Base-by-base conservation (phyloP, 1,140 invertebrate genomes). In the Drosophila watanabei region DNA sequence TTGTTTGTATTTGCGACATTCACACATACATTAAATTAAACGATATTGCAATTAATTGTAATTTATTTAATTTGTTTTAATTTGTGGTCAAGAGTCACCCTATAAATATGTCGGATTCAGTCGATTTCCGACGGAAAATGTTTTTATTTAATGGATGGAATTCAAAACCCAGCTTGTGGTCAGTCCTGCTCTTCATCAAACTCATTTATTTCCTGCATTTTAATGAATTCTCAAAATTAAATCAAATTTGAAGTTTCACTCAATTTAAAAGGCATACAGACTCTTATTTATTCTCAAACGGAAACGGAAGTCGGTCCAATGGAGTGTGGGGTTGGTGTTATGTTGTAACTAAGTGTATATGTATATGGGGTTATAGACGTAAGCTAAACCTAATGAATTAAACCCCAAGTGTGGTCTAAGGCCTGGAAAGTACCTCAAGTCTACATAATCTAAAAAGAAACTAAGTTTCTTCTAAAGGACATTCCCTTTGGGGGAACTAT, bases 1-100 rank as follows among this genome's bases (percentile, higher is more conserved):
- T 58, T 73, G 73, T 75, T 32, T 66, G 28, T 39, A 39, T 56
- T 60, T 60, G 71, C 75, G 75, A 89, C 80, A 84, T 75, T 80
- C 79, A 80, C 62, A 68, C 75, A 69, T 28, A 61, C 14, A 58
- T 45, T 18, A 52, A 64, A 62, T 78, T 58, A 52, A 52, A 78
- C n/a, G 18, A 59, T 51, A 75, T 75, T 68, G 75, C 56, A 49
- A 65, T 48, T 52, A 35, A 16, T 43, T 57, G 46, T 32, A 59
- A 4, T 41, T 32, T 33, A 46, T 70, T 51, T 75, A 0, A 35
- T 6, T 51, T 5, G 35, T 35, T 4, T 32, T 10, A 49, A 32
- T 10, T 43, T 48, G 62, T 48, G 16, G 8, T 24, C 13, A 24
- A n/a, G 2, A 7, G 52, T 56, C 8, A 24, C 5, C 13, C 52